Conservation (phyloP, 1,140 invertebrate genomes). For the Polypedilum pembai region DNA sequence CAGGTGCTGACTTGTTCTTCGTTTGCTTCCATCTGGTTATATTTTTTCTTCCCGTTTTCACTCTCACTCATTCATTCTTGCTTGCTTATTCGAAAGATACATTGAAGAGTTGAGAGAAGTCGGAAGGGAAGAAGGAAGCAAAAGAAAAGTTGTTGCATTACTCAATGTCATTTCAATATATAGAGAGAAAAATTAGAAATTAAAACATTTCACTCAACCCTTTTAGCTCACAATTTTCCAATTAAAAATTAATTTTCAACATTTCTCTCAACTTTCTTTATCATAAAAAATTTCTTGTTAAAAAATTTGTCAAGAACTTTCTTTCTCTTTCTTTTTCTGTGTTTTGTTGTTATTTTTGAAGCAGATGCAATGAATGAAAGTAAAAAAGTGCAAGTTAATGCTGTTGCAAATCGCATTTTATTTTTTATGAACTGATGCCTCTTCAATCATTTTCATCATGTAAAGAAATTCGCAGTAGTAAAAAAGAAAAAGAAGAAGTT, state of each 20-base stretch:
- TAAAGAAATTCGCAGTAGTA: not conserved
- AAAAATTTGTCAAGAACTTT: constrained; percentile 3
- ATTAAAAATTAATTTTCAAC: constrained; percentile 4
- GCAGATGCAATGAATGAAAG: not conserved
- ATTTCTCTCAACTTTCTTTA: not conserved
- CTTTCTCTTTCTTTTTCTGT: not conserved
- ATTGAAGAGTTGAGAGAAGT: not conserved
- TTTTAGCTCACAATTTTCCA: not conserved
- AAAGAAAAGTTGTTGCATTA: not conserved
- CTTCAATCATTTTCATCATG: not conserved
- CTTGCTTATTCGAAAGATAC: not conserved
- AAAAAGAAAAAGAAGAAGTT: not conserved
- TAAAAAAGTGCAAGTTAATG: not conserved
- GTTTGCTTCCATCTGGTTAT: not conserved
- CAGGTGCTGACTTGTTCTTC: constrained; percentile 4
- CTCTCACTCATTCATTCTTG: too few relatives aligned
- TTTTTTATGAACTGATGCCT: constrained; percentile 6
- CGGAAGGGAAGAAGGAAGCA: not conserved
- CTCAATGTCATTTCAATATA: constrained; percentile 3
- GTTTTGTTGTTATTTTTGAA: not conserved
- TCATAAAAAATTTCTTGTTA: not conserved
- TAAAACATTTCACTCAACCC: constrained; percentile 2
- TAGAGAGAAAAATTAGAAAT: not conserved
- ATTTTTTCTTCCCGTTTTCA: not conserved
- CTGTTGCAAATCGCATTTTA: constrained; percentile 5